Evolutionary conservation across 2,113 vertebrate genomes (phyloP), one percentile per base, ranked within the genome.

Genomic region (Zapus hudsonius): DNA sequence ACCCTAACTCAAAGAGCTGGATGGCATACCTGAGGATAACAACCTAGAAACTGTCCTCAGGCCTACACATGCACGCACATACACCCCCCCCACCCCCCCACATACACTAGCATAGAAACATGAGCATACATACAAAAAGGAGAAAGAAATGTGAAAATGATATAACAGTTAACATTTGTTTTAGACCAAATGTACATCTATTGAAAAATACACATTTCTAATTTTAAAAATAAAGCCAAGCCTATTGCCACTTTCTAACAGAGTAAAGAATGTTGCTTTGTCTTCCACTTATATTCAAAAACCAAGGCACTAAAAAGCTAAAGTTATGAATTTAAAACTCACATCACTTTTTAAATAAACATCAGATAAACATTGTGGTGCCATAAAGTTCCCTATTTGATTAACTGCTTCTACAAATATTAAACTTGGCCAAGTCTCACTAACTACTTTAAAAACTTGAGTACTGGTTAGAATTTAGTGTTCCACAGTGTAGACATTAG

Each of bases 371-470:
- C 63, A 94, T 0, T 79, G 42, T 64, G 79, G 36, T 72, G 75
- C 40, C 85, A 96, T 90, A 95, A 95, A 89, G 87, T 27, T 33
- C n/a, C 74, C 20, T 85, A 69, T 82, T 88, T 94, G 78, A 94
- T 94, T 85, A 75, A 91, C 75, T 95, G 87, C 90, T 95, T 96
- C 93, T 61, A 82, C 84, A 94, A 97, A 95, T 90, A 96, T 74
- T 93, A 95, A 96, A 96, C 82, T 93, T 93, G 70, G 87, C 72
- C 75, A 95, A 89, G 44, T 85, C 64, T 82, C 84, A 94, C 84
- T 95, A 96, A 94, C 82, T 84, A 83, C 90, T 93, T 95, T 81
- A 86, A 84, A 95, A 92, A 87, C 95, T 90, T 74, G 93, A 90
- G 40, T 73, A 93, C 86, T 94, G 63, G 87, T 95, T 91, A 87